Evolutionary conservation across 2,113 vertebrate genomes (phyloP).

Genomic region (Helogale parvula): DNA sequence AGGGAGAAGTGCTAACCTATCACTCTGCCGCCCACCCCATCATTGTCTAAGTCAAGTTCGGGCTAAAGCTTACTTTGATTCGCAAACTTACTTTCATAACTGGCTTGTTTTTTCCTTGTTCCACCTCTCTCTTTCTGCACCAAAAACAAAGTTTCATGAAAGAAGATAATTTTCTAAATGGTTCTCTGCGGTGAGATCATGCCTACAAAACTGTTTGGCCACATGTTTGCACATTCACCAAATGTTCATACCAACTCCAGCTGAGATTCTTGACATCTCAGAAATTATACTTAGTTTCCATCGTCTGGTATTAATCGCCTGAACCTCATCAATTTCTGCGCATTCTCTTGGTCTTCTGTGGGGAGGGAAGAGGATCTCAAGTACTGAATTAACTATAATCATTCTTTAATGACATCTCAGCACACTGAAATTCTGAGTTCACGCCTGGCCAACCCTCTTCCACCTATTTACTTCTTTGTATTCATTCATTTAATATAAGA

Average conservation of each 20-base stretch:
- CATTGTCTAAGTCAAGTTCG: not conserved
- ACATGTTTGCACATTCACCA: accelerated
- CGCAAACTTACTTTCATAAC: not conserved
- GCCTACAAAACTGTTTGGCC: accelerated
- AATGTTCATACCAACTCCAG: not conserved
- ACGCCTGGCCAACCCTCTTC: not conserved
- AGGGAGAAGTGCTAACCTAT: not conserved
- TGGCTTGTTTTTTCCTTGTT: not conserved
- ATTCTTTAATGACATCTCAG: not conserved
- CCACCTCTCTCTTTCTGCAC: not conserved
- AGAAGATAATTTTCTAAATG: not conserved
- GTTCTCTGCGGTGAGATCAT: not conserved
- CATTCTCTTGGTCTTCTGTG: not conserved
- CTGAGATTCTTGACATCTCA: not conserved
- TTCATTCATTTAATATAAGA: not conserved
- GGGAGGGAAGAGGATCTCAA: not conserved
- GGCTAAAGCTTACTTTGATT: not conserved
- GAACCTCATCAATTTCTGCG: not conserved
- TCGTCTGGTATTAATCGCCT: not conserved
- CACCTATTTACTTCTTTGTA: too few relatives aligned
- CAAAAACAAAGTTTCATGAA: not conserved
- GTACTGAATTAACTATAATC: not conserved
- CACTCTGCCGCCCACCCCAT: not conserved
- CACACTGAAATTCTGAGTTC: not conserved
- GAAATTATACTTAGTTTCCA: too few relatives aligned